These are phyloP conservation scores for Omphaloscelis lunosa DNA, from an alignment of 2,888 invertebrate species.

Conservation along the genomic window DNA sequence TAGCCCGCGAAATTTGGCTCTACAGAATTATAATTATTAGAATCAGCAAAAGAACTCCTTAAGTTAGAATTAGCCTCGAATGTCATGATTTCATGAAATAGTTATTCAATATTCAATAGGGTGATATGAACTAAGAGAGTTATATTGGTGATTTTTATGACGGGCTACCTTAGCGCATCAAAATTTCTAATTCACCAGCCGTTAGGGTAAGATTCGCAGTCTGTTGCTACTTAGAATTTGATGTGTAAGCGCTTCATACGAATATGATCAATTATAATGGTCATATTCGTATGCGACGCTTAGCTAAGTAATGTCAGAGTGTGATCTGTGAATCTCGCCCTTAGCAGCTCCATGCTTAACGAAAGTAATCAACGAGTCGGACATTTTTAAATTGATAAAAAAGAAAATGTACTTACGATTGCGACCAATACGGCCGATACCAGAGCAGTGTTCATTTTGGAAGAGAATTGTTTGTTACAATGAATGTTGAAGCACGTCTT, in stretches of 20 bases:
- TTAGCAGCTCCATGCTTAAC: background rate
- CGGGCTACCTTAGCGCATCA: too few species aligned
- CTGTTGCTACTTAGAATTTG: too few species aligned
- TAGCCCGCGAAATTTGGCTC: too few species aligned
- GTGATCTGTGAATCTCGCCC: background rate
- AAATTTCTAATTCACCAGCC: background rate
- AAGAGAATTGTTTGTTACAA: background rate
- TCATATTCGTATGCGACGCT: background rate
- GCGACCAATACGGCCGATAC: background rate
- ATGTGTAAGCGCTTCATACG: background rate
- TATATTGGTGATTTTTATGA: too few species aligned
- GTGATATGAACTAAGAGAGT: too few species aligned
- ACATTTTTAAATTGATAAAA: background rate
- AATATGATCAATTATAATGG: background rate
- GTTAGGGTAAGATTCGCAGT: too few species aligned
- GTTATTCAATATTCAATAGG: too few species aligned
- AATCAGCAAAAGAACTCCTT: too few species aligned
- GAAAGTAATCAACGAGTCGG: background rate
- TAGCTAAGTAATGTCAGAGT: background rate
- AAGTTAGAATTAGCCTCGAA: too few species aligned
- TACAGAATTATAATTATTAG: too few species aligned
- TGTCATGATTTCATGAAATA: too few species aligned
- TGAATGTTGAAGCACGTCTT: slow-evolving; percentile 8
- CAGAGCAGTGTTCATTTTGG: slow-evolving; percentile 15
- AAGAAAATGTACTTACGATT: slow-evolving; percentile 35